phyloP scores from a whole-genome alignment of 2,113 vertebrate genomes.

The Chionomys nivalis region DNA sequence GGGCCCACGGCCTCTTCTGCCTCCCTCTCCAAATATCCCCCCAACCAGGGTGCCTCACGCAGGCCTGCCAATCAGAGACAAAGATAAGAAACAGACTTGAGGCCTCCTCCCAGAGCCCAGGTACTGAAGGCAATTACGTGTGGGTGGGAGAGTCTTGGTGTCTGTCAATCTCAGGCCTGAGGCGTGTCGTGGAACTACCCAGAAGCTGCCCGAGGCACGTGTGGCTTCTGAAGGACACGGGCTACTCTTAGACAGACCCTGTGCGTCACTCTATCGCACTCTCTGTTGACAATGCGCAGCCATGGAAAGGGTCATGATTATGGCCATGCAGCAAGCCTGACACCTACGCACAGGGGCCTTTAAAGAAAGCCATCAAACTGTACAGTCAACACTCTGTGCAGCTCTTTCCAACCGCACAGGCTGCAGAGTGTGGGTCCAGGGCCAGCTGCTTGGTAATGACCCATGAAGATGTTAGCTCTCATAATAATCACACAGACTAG shows the following conservation, averaged over 20 bases:
- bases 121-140: constrained; percentile 64
- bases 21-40: constrained; percentile 25
- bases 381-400: rapidly evolving
- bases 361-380: neutral
- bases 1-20: constrained; percentile 32
- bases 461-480: neutral
- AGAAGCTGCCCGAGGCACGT: rapidly evolving
- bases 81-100: constrained; percentile 65
- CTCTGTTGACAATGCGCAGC: too few species aligned
- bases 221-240: neutral
- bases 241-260: neutral
- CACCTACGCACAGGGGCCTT: too few species aligned
- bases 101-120: constrained; percentile 49
- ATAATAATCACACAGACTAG: neutral
- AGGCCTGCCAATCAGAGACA: constrained; percentile 71
- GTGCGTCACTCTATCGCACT: rapidly evolving
- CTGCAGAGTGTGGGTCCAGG: rapidly evolving
- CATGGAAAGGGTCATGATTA: neutral
- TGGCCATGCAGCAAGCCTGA: neutral
- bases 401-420: neutral
- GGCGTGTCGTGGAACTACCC: neutral
- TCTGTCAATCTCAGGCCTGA: constrained; percentile 31
- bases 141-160: neutral
- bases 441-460: neutral
- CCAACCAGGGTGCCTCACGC: neutral